These are phyloP conservation scores for Limnodromus scolopaceus DNA, from an alignment of 2,797 vertebrate species.

Conservation along the genomic window DNA sequence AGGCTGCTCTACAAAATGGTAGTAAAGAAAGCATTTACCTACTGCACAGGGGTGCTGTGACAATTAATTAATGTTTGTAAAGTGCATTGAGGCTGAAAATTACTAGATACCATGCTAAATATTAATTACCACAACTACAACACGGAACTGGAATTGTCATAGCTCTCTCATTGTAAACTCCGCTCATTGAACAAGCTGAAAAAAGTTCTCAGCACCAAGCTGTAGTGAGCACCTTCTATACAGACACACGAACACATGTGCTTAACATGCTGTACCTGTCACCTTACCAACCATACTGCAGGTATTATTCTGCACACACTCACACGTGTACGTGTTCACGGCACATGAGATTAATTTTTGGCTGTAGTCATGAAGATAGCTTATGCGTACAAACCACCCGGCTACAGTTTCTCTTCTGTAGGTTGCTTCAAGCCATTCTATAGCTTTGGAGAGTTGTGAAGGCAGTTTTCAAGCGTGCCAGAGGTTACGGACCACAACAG, in stretches of 20 bases:
- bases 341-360: accelerated
- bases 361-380: accelerated
- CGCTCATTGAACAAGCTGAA: not conserved
- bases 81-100: constrained; percentile 52
- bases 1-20: not conserved
- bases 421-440: accelerated
- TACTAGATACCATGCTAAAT: constrained; percentile 59
- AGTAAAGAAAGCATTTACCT: constrained; percentile 44
- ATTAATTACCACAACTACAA: constrained; percentile 56
- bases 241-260: accelerated
- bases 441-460: accelerated
- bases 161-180: not conserved
- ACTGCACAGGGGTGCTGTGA: constrained; percentile 28
- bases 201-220: not conserved
- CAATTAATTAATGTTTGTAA: constrained; percentile 69
- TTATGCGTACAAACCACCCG: not conserved
- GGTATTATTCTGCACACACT: accelerated
- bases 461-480: not conserved
- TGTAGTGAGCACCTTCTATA: not conserved
- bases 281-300: accelerated
- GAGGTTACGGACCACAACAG: accelerated
- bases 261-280: accelerated
- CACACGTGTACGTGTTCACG: accelerated
- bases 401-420: not conserved
- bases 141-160: not conserved